Evolutionary conservation across 2,888 invertebrate genomes (phyloP).

Genomic region (Rhabditoides inermis): DNA sequence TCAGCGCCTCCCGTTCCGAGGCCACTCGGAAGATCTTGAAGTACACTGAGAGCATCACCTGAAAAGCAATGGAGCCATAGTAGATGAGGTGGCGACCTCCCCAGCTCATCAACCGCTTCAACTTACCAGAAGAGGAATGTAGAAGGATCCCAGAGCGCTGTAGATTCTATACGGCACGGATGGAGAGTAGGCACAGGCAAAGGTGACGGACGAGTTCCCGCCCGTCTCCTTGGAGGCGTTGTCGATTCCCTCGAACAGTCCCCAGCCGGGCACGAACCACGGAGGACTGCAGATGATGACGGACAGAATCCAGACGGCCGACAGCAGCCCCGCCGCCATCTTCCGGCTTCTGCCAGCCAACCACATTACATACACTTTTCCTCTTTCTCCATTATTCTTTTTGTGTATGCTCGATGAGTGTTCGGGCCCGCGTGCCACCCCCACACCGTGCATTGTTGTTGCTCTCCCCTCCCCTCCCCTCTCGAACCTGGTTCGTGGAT

Average conservation of each 20-base stretch:
- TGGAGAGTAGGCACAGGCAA: constrained; percentile 47
- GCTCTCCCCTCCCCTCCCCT: background rate
- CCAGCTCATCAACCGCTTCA: background rate
- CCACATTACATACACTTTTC: background rate
- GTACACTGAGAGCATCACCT: constrained; percentile 55
- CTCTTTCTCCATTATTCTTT: background rate
- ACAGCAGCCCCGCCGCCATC: constrained; percentile 50
- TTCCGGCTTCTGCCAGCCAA: constrained; percentile 33
- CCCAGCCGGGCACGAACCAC: constrained; percentile 51
- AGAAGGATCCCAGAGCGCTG: constrained; percentile 56
- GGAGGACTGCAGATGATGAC: constrained; percentile 53
- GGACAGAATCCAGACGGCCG: constrained; percentile 52
- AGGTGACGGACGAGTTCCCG: constrained; percentile 6
- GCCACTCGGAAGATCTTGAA: constrained; percentile 52
- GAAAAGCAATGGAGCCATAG: constrained; percentile 1
- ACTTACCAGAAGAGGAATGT: constrained; percentile 52
- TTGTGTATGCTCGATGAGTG: background rate
- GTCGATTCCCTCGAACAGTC: constrained; percentile 26
- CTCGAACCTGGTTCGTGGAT: constrained; percentile 52
- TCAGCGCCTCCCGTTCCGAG: constrained; percentile 47
- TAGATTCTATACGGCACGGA: constrained; percentile 53
- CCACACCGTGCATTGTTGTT: background rate
- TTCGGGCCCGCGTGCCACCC: background rate
- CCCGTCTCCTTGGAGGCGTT: background rate
- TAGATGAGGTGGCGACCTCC: background rate